Evolutionary conservation across 2,888 invertebrate genomes (phyloP).

Genomic region (Conistra vaccinii): DNA sequence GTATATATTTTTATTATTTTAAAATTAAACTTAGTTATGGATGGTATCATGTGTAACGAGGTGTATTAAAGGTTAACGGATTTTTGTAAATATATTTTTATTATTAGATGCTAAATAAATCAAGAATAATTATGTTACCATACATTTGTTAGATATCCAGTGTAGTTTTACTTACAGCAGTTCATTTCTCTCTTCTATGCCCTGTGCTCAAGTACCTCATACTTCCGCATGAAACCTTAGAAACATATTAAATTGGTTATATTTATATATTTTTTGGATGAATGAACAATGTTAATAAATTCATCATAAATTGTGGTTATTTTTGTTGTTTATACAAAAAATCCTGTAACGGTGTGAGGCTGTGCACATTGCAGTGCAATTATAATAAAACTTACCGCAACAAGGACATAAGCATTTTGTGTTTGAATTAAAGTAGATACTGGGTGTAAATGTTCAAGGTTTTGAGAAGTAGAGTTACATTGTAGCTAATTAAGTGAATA

Average conservation of each 20-base stretch:
- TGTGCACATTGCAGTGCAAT: slow-evolving; percentile 38
- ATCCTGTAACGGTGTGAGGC: slow-evolving; percentile 46
- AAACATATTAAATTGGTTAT: slow-evolving; percentile 41
- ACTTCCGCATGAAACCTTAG: slow-evolving; percentile 50
- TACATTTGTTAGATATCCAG: slow-evolving; percentile 71
- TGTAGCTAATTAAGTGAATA: slow-evolving; percentile 35
- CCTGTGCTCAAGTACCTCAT: slow-evolving; percentile 62
- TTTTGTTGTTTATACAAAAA: background rate
- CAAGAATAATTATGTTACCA: slow-evolving; percentile 82
- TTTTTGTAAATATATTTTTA: slow-evolving; percentile 87
- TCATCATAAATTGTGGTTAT: slow-evolving; percentile 32
- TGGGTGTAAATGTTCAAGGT: slow-evolving; percentile 47
- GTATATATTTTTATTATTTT: slow-evolving; percentile 77
- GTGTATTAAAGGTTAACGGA: slow-evolving; percentile 79
- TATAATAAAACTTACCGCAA: slow-evolving; percentile 13
- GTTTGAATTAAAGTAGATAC: slow-evolving; percentile 33
- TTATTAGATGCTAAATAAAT: slow-evolving; percentile 75
- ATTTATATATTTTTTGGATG: slow-evolving; percentile 30
- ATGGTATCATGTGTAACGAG: slow-evolving; percentile 73
- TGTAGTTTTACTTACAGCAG: slow-evolving; percentile 70
- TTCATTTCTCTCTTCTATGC: slow-evolving; percentile 57
- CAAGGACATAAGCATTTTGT: slow-evolving; percentile 38
- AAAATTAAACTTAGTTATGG: slow-evolving; percentile 71
- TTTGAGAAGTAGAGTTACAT: slow-evolving; percentile 36
- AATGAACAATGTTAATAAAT: slow-evolving; percentile 49